Conservation (phyloP, 1,140 invertebrate genomes). For the Campoletis sonorensis region DNA sequence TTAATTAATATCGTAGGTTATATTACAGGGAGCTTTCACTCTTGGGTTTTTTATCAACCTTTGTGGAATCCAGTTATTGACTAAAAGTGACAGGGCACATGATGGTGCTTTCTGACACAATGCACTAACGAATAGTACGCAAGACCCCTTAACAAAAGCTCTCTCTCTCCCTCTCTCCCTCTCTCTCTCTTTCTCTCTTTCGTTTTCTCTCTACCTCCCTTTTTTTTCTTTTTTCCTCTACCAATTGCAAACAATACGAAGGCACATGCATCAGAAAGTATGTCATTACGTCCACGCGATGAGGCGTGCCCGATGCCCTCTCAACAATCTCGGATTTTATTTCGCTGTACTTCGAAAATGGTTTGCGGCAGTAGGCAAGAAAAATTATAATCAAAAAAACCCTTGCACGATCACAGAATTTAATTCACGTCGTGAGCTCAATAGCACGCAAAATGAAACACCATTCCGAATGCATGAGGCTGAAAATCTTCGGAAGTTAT, state of each 20-base stretch:
- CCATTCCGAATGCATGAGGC: background rate
- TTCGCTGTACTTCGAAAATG: slow-evolving; percentile 14
- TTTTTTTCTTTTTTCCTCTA: background rate
- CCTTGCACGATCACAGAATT: background rate
- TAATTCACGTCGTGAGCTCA: background rate
- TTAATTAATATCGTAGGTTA: background rate
- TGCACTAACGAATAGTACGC: background rate
- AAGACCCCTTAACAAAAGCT: slow-evolving; percentile 14
- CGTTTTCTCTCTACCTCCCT: background rate
- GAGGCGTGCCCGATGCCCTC: slow-evolving; percentile 35
- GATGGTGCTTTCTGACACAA: slow-evolving; percentile 4
- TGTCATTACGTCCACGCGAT: slow-evolving; percentile 46
- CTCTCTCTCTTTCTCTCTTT: background rate
- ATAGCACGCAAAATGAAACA: background rate
- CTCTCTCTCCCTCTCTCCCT: background rate
- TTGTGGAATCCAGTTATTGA: slow-evolving; percentile 33
- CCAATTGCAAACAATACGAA: slow-evolving; percentile 27
- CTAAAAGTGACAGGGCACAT: slow-evolving; percentile 4
- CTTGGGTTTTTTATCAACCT: slow-evolving; percentile 33
- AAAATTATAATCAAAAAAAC: background rate
- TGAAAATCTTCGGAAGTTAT: no score
- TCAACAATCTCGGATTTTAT: slow-evolving; percentile 32
- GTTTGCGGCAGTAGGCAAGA: slow-evolving; percentile 1
- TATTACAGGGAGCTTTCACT: slow-evolving; percentile 8
- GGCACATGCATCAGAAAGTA: slow-evolving; percentile 36